Conservation (phyloP, 2,113 vertebrate genomes). For the Sula dactylatra region DNA sequence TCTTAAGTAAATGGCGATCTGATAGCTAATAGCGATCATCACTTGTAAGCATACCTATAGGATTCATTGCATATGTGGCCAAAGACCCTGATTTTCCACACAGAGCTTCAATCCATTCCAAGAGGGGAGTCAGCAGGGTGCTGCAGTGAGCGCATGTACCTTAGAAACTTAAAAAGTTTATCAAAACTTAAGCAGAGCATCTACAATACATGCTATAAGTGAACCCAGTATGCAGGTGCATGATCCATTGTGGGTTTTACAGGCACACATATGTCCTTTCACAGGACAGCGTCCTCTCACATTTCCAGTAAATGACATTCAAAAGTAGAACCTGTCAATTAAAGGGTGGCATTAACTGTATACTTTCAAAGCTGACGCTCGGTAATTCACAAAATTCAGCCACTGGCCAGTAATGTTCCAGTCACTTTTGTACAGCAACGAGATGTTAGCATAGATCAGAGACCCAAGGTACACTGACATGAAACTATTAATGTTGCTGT, state of each 20-base stretch:
- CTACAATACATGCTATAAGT: not conserved
- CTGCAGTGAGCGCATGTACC: not conserved
- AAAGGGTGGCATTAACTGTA: not conserved
- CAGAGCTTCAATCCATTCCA: not conserved
- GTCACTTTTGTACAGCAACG: not conserved
- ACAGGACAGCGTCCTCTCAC: too few relatives aligned
- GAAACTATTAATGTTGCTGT: not conserved
- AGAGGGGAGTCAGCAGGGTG: not conserved
- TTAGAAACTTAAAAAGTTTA: not conserved
- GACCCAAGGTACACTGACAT: not conserved
- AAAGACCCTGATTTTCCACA: not conserved
- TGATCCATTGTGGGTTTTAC: not conserved
- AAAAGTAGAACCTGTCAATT: not conserved
- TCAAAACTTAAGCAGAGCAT: not conserved
- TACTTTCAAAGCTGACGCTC: not conserved
- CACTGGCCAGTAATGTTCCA: not conserved
- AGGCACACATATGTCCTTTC: not conserved
- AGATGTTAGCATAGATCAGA: accelerated
- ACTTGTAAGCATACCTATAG: not conserved
- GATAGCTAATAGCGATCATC: not conserved
- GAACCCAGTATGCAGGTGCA: not conserved
- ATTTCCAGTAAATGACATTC: not conserved
- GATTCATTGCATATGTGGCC: not conserved
- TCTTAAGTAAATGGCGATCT: not conserved
- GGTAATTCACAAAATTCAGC: not conserved